Percentiles rank a stretch among this genome's conserved stretches.
These are phyloP conservation scores for Varanus komodoensis DNA, from an alignment of 2,113 vertebrate species.

Conservation along the genomic window DNA sequence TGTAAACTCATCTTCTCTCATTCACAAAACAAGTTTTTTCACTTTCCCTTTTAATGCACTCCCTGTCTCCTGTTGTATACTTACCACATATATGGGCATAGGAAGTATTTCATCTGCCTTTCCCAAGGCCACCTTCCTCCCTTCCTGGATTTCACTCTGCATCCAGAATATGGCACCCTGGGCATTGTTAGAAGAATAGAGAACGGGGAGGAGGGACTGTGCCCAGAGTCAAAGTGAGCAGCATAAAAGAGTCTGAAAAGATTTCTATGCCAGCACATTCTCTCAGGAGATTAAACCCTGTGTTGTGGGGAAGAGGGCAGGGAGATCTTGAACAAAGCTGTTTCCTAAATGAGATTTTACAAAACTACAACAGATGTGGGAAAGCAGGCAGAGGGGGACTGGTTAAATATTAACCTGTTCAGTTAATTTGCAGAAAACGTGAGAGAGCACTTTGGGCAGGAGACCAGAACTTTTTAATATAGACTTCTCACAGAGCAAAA, in stretches of 20 bases:
- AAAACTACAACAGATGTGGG: constrained; percentile 23
- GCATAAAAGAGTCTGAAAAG: neutral
- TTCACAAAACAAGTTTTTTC: neutral
- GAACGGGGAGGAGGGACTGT: neutral
- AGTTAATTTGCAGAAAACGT: neutral
- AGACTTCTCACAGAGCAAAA: neutral
- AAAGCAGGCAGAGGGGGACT: neutral
- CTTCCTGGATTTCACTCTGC: neutral
- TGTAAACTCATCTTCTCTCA: too few relatives aligned
- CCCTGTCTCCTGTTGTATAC: neutral
- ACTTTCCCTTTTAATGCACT: neutral
- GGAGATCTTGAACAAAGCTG: constrained; percentile 44
- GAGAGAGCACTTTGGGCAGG: fast-evolving
- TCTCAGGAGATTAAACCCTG: constrained; percentile 17
- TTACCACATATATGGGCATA: neutral
- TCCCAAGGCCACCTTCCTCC: neutral
- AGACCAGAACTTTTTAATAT: neutral
- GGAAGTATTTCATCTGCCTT: neutral
- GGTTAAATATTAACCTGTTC: constrained; percentile 28
- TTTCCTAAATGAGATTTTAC: constrained; percentile 54
- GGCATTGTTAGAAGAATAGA: neutral
- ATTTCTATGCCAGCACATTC: neutral
- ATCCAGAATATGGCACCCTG: neutral
- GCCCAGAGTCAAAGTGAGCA: neutral
- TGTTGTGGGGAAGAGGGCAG: neutral